Evolutionary conservation across 2,888 invertebrate species (phyloP), one percentile per base, ranked within the genome.

Genomic region (Catocala fraxini): DNA sequence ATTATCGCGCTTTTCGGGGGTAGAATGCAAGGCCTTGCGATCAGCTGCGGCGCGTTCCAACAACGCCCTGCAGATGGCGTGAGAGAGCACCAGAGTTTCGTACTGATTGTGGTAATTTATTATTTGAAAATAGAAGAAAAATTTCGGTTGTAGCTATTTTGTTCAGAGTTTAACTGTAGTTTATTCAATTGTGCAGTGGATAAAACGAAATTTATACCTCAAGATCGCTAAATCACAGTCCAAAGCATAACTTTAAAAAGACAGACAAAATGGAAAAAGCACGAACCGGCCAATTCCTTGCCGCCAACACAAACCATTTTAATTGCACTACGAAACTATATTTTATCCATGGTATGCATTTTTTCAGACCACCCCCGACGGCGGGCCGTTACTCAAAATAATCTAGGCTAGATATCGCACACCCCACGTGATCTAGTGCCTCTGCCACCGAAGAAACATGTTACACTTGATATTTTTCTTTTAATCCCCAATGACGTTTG

Each of bases 391-490:
- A 92, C 84, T 93, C 93, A 93, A 92, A 93, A 91, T 93, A 88
- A 93, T 94, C 93, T 93, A 87, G 80, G 84, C 83, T 85, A 87
- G 89, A 91, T 92, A 93, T 93, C 93, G 87, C 85, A 83, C 85
- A 79, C 85, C 81, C 75, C 71, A 77, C 84, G 83, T 91, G 91
- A 92, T 91, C 86, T 87, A 92, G 89, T 83, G 83, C 80, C 75
- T 75, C 79, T 82, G 84, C 82, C 82, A 88, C 82, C 79, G 88
- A 90, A 86, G 85, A 88, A 89, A 85, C 83, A 83, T 76, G 81
- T 81, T 75, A 68, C 73, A 69, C 76, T 79, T 80, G 82, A 79
- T 83, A 81, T 77, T 83, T 81, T 83, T 80, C 79, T 83, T 85
- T 86, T 87, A 88, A 90, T 88, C 85, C 82, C 82, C 80, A 86